Evolutionary conservation across 2,113 vertebrate genomes (phyloP), one percentile per base, ranked within the genome.

Genomic region (Dipodomys merriami): DNA sequence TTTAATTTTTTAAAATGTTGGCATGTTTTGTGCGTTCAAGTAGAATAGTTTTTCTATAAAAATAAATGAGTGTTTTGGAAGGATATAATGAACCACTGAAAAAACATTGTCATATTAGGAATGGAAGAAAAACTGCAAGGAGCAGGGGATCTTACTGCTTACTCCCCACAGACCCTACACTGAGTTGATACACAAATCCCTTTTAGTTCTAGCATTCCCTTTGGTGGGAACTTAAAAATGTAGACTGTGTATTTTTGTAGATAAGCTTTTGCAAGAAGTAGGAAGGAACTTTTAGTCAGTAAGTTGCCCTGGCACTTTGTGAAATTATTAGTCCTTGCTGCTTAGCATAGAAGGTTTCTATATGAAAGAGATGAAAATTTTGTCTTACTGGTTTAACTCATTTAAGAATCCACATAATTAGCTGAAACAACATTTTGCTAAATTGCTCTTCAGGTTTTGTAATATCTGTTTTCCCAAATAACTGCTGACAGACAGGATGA

Each of bases 51-150:
- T 77, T 93, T 93, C 49, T 76, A 18, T 77, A 85, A 72, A 76
- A 88, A 19, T 81, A 82, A 49, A 8, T 86, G 57, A 60, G 64
- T 91, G 7, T n/a, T 89, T 95, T 81, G 35, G n/a, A 33, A 93
- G 33, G 30, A 35, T 77, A 7, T 78, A 88, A 33, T 93, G 35
- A 82, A 78, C 69, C 33, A 81, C 35, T 84, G 72, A 57, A 57
- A 57, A 57, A 57, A 18, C 15, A 57, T 57, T 18, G 4, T 18
- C 15, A 4, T 57, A 57, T 16, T 57, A 57, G 53, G 53, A 57
- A 57, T 57, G 53, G 53, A 57, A 16, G 15, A 95, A 80, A 86
- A 82, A 22, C 20, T 64, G 22, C 23, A 25, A 64, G 23, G 25
- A 23, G 20, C 23, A 11, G 62, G 62, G 9, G 62, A 25, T 6